Base-by-base conservation (phyloP, 2,888 invertebrate genomes). In the Oxytorus armatus region DNA sequence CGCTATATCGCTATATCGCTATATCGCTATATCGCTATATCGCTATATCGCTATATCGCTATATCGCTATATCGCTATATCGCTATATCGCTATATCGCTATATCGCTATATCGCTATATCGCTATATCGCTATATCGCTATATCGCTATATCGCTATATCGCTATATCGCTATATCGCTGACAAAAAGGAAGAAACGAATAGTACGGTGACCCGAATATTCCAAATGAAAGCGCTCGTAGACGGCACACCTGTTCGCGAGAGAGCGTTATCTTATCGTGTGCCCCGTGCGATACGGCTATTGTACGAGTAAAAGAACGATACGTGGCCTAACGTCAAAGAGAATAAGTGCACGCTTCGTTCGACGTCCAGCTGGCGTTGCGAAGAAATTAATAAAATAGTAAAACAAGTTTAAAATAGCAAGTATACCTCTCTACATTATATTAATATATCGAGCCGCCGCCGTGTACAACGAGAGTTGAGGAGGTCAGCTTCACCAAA, bases 281-380 rank as follows among this genome's bases (percentile, higher is more conserved):
- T 65, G 33, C 44, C 29, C 29, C 49, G 65, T n/a, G 18, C 33
- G 8, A 51, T 36, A 36, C 14, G 36, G 10, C 3, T 21, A 21
- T 25, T 14, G 8, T 33, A n/a, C 14, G 18, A 14, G 21, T 14
- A n/a, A 66, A n/a, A 44, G 29, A 14, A 3, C 5, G 21, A 23
- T 55, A 29, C 42, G 33, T 63, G 16, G 47, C 39, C 36, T 53
- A 69, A 69, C 63, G 11, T 63, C 55, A 63, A 69, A 65, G 44
- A 63, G 29, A 63, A 63, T 47, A 70, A 47, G 33, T 68, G 42
- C 18, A 57, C 57, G 65, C 49, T 65, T 65, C 47, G 72, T 65
- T 49, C n/a, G 65, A 77, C 57, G 57, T 57, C 55, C 33, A 25
- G 65, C 77, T 65, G n/a, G n/a, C n/a, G n/a, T n/a, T n/a, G n/a